Conservation (phyloP, 2,797 vertebrate genomes). For the Miopithecus talapoin region DNA sequence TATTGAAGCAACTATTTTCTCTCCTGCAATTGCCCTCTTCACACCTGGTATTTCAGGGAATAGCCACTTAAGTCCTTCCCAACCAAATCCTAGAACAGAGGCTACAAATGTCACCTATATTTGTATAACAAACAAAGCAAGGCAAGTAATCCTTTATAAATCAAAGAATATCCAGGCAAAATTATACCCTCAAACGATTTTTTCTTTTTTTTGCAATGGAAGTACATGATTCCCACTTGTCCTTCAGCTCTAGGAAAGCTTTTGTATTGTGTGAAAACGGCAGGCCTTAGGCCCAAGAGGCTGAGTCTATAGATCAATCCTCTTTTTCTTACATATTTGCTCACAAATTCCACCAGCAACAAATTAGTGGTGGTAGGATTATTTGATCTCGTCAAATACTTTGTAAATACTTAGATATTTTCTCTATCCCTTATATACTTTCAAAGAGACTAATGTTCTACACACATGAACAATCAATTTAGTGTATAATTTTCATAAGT, state of each 20-base stretch:
- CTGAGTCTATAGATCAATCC: background rate
- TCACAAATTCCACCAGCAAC: background rate
- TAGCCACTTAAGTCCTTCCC: background rate
- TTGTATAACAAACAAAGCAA: background rate
- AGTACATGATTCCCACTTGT: background rate
- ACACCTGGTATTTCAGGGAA: background rate
- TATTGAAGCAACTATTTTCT: background rate
- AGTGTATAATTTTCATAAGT: slow-evolving; percentile 15
- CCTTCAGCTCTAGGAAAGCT: background rate
- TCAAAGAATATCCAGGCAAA: slow-evolving; percentile 3
- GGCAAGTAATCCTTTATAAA: background rate
- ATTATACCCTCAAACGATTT: background rate
- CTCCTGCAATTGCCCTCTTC: background rate
- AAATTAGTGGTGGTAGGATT: background rate
- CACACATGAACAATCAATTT: background rate
- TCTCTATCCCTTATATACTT: background rate
- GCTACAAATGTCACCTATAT: background rate
- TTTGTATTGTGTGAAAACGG: background rate
- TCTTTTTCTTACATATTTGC: background rate
- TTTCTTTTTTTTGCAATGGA: background rate
- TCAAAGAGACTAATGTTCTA: slow-evolving; percentile 15
- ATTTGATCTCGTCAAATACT: slow-evolving; percentile 28
- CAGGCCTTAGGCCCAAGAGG: background rate
- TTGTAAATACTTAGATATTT: slow-evolving; percentile 12
- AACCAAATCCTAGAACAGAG: background rate